Evolutionary conservation across 2,113 vertebrate genomes (phyloP).

Genomic region (Clarias gariepinus): DNA sequence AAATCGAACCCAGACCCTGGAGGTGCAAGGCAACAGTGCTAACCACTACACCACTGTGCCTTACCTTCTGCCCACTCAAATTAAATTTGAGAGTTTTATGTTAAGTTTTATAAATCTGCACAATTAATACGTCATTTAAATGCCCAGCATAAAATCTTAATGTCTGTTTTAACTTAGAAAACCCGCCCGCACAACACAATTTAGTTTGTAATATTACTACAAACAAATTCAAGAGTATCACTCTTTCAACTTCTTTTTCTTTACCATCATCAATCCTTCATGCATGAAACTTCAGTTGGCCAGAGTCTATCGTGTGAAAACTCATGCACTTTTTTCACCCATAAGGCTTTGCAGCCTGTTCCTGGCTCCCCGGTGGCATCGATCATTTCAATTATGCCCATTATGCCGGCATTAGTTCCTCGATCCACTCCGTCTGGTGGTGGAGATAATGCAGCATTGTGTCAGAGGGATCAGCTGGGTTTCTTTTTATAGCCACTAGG

Average conservation of each 20-base stretch:
- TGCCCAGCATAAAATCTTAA: neutral
- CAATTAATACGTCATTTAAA: neutral
- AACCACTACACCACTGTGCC: too few species aligned
- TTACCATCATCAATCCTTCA: neutral
- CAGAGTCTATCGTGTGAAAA: constrained; percentile 37
- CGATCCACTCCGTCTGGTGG: constrained; percentile 37
- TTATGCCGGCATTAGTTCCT: constrained; percentile 50
- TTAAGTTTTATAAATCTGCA: neutral
- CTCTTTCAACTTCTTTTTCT: constrained; percentile 4
- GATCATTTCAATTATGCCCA: constrained; percentile 52
- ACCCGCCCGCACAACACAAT: neutral
- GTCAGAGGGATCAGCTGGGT: constrained; percentile 49
- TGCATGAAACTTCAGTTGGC: constrained; percentile 30
- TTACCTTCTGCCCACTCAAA: too few species aligned
- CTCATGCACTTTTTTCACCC: constrained; percentile 1
- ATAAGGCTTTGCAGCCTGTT: constrained; percentile 31
- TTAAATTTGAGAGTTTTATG: neutral
- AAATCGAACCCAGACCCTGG: too few species aligned
- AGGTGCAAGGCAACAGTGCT: too few species aligned
- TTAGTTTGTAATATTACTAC: neutral
- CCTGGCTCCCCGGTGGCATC: constrained; percentile 35
- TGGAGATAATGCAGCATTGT: constrained; percentile 47
- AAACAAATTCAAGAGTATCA: neutral
- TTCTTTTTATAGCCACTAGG: constrained; percentile 44
- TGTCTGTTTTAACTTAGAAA: neutral